phyloP scores from a whole-genome alignment of 1,140 invertebrate genomes.

The Anastrepha obliqua region DNA sequence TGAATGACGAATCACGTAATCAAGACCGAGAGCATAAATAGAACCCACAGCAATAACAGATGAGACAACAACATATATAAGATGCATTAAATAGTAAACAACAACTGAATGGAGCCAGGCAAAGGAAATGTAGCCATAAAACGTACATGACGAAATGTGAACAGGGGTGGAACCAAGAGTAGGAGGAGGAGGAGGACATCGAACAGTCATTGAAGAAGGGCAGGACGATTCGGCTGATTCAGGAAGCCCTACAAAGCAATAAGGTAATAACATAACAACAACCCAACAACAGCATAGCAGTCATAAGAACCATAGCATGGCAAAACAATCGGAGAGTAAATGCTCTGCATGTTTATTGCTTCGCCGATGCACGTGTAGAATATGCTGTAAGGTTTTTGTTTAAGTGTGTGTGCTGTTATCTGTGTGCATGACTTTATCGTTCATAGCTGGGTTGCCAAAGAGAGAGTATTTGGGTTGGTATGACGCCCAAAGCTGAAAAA shows the following conservation, averaged over 20 bases:
- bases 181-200: too few relatives aligned
- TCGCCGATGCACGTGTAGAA: conserved; percentile 36
- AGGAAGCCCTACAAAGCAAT: conserved; percentile 43
- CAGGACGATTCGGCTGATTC: conserved; percentile 23
- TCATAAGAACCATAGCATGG: background rate
- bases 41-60: conserved; percentile 35
- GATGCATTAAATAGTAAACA: conserved; percentile 27
- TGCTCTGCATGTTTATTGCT: conserved; percentile 47
- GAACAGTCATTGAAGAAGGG: conserved; percentile 3
- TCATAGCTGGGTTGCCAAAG: background rate
- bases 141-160: background rate
- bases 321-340: conserved; percentile 43
- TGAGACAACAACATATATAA: conserved; percentile 13
- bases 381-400: background rate
- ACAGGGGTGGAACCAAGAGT: background rate
- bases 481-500: too few relatives aligned
- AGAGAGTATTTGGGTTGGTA: background rate
- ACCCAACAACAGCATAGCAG: background rate
- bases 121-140: conserved; percentile 44
- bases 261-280: conserved; percentile 45
- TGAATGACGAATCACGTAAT: conserved; percentile 9
- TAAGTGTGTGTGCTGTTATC: conserved; percentile 1
- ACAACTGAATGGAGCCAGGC: background rate
- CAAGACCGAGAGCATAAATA: conserved; percentile 3
- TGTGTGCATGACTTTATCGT: conserved; percentile 47